Evolutionary conservation across 2,797 vertebrate genomes (phyloP).

Genomic region (Limosa lapponica): DNA sequence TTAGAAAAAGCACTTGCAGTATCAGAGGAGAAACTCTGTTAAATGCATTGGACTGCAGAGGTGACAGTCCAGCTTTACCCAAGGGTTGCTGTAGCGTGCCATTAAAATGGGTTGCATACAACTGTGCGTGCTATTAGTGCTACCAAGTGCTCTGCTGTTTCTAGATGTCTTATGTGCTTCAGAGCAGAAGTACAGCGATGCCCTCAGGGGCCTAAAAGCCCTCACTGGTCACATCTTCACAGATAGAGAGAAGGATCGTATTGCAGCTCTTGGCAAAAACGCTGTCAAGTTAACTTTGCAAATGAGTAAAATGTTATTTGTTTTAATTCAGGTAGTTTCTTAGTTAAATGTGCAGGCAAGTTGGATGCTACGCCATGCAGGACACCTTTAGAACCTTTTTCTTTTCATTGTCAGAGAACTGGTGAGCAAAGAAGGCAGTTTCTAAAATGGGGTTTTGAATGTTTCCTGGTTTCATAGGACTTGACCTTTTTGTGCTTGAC

Average conservation of each 20-base stretch:
- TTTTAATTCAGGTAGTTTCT: neutral
- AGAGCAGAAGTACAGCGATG: neutral
- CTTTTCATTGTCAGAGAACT: neutral
- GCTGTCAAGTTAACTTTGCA: neutral
- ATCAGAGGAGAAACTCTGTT: neutral
- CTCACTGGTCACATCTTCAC: neutral
- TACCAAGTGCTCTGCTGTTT: neutral
- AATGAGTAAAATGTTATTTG: neutral
- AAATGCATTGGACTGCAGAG: neutral
- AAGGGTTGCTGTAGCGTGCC: neutral
- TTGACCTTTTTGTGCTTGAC: neutral
- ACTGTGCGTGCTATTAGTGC: rapidly evolving
- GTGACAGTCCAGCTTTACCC: neutral
- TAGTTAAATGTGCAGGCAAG: rapidly evolving
- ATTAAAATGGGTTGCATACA: neutral
- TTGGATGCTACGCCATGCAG: neutral
- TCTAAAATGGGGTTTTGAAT: neutral
- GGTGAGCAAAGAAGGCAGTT: neutral
- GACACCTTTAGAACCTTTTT: neutral
- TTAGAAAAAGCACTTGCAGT: neutral
- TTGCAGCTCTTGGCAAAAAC: neutral
- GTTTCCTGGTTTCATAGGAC: neutral
- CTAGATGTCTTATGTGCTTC: neutral
- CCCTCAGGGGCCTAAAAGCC: neutral
- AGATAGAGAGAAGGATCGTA: neutral